Base-by-base conservation (phyloP, 2,797 vertebrate species). In the Sebastes flavidus region DNA sequence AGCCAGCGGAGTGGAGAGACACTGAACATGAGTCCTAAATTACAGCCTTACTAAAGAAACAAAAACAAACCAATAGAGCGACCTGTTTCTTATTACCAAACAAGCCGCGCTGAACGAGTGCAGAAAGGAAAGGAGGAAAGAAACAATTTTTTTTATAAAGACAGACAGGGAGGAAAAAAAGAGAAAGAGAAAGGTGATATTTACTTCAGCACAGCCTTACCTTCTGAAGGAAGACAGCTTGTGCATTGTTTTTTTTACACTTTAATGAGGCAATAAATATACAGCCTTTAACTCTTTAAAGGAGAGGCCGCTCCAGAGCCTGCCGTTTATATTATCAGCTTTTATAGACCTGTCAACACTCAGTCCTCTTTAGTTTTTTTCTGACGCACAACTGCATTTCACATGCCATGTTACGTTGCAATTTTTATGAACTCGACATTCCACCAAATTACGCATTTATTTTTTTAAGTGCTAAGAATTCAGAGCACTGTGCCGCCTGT, bases 301-400 rank as follows among this genome's bases (percentile, higher is more conserved):
- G 93, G 92, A 95, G 94, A 94, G 95, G 94, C 94, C 88, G 93
- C 95, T 95, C 77, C 94, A 94, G 94, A 94, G 92, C 94, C 94
- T 88, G 92, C 89, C 94, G 85, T 95, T 96, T 96, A 95, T 95
- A 96, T 96, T 95, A 96, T 96, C 95, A 95, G 94, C 95, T 96
- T 97, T 97, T 97, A 97, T 96, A 94, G 96, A 96, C 95, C 95
- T 97, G 96, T 97, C 97, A 97, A 95, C 96, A 96, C 96, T 95
- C 93, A 87, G 75, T 83, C 81, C 80, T 89, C 90, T 89, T 87
- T 89, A 75, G 49, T 61, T 72, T 75, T 75, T 75, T 86, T 88
- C 92, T 65, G 73, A 83, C 65, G 76, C 82, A 84, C 86, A 87
- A 91, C 77, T 79, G 75, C 76, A 84, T 89, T 93, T 94, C 92